Evolutionary conservation across 2,113 vertebrate species (phyloP).

Genomic region (Bubo blakistoni): DNA sequence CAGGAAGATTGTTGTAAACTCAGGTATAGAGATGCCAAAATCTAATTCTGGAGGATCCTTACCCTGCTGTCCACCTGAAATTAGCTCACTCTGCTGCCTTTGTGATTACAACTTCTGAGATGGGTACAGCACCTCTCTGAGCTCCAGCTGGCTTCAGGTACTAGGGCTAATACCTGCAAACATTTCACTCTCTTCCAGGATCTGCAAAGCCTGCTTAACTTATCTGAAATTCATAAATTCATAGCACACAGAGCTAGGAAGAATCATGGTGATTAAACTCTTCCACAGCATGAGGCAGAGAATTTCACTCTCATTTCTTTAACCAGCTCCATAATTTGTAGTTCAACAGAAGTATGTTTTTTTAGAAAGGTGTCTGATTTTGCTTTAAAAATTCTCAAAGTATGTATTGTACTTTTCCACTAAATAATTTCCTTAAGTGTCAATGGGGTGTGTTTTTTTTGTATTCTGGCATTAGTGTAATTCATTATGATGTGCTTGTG

Average conservation of each 20-base stretch:
- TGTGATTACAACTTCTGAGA: background rate
- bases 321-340: background rate
- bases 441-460: background rate
- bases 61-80: background rate
- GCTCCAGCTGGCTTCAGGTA: background rate
- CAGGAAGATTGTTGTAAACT: background rate
- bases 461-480: background rate
- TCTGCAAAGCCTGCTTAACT: background rate
- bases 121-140: background rate
- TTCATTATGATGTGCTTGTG: background rate
- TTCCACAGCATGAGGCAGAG: background rate
- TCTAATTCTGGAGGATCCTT: background rate
- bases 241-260: background rate
- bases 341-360: background rate
- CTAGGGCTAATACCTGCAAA: background rate
- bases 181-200: background rate
- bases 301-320: background rate
- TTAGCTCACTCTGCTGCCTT: background rate
- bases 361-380: background rate
- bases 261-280: background rate
- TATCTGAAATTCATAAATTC: slow-evolving; percentile 14
- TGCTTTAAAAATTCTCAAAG: background rate
- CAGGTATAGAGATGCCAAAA: background rate
- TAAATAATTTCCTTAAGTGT: background rate
- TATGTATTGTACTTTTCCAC: background rate